phyloP scores from a whole-genome alignment of 2,888 invertebrate species.

The Tortricodes alternella region DNA sequence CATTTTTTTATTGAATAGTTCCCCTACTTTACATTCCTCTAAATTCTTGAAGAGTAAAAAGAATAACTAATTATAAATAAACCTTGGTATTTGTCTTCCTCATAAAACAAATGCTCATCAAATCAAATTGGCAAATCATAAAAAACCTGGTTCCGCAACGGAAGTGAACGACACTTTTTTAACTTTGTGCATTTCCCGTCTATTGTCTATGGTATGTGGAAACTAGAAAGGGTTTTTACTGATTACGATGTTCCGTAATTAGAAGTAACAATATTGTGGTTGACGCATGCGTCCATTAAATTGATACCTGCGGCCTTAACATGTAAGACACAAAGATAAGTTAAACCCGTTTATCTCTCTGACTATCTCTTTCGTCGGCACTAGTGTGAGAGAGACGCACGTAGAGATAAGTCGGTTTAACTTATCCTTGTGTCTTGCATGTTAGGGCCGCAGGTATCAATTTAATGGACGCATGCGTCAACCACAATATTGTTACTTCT shows the following conservation, averaged over 20 bases:
- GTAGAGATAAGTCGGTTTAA: too few relatives aligned
- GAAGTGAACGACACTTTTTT: slow-evolving; percentile 19
- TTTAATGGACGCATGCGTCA: too few relatives aligned
- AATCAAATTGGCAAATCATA: slow-evolving; percentile 18
- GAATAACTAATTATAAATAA: background rate
- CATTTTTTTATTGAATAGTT: background rate
- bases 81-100: slow-evolving; percentile 21
- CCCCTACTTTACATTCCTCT: background rate
- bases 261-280: background rate
- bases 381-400: too few relatives aligned
- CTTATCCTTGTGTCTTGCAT: too few relatives aligned
- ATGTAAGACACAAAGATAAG: too few relatives aligned
- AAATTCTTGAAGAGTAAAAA: background rate
- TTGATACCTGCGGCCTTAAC: too few relatives aligned
- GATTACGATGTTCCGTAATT: background rate
- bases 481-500: background rate
- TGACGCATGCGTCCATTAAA: background rate
- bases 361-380: too few relatives aligned
- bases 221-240: slow-evolving; percentile 37
- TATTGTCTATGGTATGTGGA: slow-evolving; percentile 51
- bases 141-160: slow-evolving; percentile 44
- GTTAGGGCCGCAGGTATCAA: too few relatives aligned
- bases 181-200: slow-evolving; percentile 49
- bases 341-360: too few relatives aligned
- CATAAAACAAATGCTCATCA: slow-evolving; percentile 29